These are phyloP conservation scores for Temnothorax curvispinosus DNA, from an alignment of 1,140 invertebrate genomes.

Conservation along the genomic window DNA sequence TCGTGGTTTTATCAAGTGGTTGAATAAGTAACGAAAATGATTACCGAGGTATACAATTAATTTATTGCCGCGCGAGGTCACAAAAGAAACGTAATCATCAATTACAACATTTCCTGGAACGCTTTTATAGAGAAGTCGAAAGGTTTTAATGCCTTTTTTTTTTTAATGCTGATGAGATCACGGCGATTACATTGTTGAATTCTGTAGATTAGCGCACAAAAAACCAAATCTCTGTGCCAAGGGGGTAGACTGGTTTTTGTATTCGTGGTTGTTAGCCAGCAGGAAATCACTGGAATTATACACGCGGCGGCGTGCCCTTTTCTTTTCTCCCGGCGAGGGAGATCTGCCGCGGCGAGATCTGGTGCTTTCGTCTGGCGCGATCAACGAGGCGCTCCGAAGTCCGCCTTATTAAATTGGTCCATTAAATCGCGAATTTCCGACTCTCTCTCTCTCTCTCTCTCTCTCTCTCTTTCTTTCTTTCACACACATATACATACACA, in stretches of 20 bases:
- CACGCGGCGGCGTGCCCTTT: conserved; percentile 40
- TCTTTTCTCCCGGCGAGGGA: conserved; percentile 28
- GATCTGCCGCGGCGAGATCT: background rate
- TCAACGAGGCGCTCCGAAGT: conserved; percentile 29
- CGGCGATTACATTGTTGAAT: conserved; percentile 45
- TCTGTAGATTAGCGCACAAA: conserved; percentile 37
- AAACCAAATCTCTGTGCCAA: conserved; percentile 19
- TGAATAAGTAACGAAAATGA: background rate
- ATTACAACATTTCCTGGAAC: background rate
- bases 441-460: background rate
- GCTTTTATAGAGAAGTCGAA: background rate
- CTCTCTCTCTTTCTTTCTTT: background rate
- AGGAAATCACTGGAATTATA: conserved; percentile 66
- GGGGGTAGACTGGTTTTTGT: conserved; percentile 42
- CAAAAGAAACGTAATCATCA: background rate
- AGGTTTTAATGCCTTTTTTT: background rate
- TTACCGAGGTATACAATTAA: background rate
- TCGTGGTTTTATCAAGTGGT: background rate
- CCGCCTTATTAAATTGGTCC: conserved; percentile 50
- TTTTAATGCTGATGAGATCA: conserved; percentile 30
- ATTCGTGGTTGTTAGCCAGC: conserved; percentile 23
- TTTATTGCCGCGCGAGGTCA: background rate
- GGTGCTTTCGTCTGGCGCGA: conserved; percentile 34
- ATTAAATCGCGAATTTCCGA: conserved; percentile 48
- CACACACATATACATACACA: no score